Conservation (phyloP, 2,113 vertebrate genomes). For the Grallaria varia region DNA sequence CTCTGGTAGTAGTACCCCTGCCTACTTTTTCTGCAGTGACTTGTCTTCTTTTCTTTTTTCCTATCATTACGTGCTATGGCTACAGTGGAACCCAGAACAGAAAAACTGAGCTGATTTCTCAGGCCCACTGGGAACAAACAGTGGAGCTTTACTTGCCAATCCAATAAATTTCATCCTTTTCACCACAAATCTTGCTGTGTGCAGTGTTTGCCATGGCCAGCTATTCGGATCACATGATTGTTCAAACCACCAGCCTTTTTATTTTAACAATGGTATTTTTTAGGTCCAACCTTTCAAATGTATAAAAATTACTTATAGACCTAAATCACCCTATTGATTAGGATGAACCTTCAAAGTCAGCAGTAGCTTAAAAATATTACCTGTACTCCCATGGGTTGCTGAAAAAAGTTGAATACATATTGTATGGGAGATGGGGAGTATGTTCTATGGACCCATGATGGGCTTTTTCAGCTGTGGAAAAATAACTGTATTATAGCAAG, state of each 20-base stretch:
- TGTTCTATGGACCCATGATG: neutral
- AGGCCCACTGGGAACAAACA: neutral
- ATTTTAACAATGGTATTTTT: neutral
- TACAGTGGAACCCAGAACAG: neutral
- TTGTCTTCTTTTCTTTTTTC: neutral
- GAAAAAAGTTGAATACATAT: neutral
- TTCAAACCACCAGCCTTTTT: neutral
- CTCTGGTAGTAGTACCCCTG: neutral
- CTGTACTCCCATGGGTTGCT: neutral
- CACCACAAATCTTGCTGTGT: neutral
- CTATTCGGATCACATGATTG: neutral
- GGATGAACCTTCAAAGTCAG: neutral
- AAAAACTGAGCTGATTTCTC: neutral
- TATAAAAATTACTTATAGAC: neutral
- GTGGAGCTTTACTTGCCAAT: neutral
- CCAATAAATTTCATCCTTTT: neutral
- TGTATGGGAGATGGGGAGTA: neutral
- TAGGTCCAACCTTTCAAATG: neutral
- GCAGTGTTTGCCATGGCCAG: neutral
- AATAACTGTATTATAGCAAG: neutral
- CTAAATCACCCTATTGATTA: neutral
- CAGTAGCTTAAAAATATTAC: neutral
- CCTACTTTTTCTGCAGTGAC: neutral
- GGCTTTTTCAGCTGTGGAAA: neutral
- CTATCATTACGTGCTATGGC: neutral